Evolutionary conservation across 2,888 invertebrate species (phyloP).

Genomic region (Microctonus brassicae): DNA sequence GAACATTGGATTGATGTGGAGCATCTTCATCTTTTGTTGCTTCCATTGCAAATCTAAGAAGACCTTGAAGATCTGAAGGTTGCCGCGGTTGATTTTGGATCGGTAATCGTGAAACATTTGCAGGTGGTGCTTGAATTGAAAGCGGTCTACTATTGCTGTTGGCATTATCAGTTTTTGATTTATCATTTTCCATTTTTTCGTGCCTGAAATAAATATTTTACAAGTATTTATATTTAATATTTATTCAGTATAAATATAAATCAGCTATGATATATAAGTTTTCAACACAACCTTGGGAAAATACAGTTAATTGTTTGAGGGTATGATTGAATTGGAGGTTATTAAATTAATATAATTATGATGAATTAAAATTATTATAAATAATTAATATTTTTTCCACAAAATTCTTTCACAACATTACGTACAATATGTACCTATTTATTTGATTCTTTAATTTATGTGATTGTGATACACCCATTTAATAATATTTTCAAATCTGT

Average conservation of each 20-base stretch:
- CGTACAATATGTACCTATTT: constrained; percentile 54
- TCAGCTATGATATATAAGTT: not conserved
- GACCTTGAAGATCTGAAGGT: constrained; percentile 72
- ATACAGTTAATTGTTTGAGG: too few relatives aligned
- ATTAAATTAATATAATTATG: not conserved
- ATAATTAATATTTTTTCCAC: constrained; percentile 3
- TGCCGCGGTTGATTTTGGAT: constrained; percentile 62
- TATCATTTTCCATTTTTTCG: constrained; percentile 41
- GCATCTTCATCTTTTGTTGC: constrained; percentile 76
- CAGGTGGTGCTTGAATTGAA: constrained; percentile 60
- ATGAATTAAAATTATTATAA: not conserved
- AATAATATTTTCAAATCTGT: constrained; percentile 35
- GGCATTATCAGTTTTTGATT: constrained; percentile 41
- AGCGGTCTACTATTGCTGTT: constrained; percentile 60
- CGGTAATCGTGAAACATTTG: constrained; percentile 40
- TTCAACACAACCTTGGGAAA: too few relatives aligned
- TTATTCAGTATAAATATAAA: not conserved
- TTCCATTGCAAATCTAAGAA: constrained; percentile 80
- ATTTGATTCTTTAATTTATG: constrained; percentile 51
- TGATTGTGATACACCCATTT: constrained; percentile 60
- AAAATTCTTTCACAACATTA: not conserved
- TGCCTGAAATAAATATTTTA: constrained; percentile 39
- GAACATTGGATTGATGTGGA: constrained; percentile 69
- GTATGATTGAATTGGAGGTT: constrained; percentile 1
- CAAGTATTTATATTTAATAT: not conserved